These are phyloP conservation scores for Antheraea assamensis DNA, from an alignment of 2,888 invertebrate genomes.

Conservation along the genomic window DNA sequence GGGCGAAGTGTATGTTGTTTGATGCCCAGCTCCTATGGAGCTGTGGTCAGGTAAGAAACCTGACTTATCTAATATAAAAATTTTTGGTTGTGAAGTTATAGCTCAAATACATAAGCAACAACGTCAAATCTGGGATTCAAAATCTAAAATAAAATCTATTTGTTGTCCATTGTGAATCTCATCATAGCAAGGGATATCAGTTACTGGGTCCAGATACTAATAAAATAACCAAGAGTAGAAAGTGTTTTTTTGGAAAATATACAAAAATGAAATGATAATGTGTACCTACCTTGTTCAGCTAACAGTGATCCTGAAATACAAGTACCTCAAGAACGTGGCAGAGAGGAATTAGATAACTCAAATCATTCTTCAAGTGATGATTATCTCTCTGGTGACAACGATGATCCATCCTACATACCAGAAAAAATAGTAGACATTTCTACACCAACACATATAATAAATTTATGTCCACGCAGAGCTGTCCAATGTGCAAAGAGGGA, in stretches of 20 bases:
- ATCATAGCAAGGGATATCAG: too few relatives aligned
- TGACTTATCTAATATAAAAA: slow-evolving; percentile 17
- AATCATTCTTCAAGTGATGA: slow-evolving; percentile 13
- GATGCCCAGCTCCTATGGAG: slow-evolving; percentile 20
- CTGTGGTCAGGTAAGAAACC: slow-evolving; percentile 22
- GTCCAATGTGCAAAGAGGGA: too few relatives aligned
- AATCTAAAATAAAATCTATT: too few relatives aligned
- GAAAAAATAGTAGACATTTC: slow-evolving; percentile 14
- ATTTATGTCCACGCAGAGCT: slow-evolving; percentile 24
- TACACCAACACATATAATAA: slow-evolving; percentile 28
- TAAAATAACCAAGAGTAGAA: slow-evolving; percentile 27
- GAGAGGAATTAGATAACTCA: not conserved
- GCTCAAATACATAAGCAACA: slow-evolving; percentile 21
- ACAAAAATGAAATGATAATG: slow-evolving; percentile 5
- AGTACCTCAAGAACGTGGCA: not conserved
- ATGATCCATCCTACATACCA: slow-evolving; percentile 25
- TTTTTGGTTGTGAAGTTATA: slow-evolving; percentile 24
- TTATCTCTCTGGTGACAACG: slow-evolving; percentile 23
- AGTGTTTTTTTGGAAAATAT: slow-evolving; percentile 27
- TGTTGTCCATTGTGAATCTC: too few relatives aligned
- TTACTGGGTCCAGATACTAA: too few relatives aligned
- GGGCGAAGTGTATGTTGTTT: too few relatives aligned
- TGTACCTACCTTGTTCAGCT: slow-evolving; percentile 5
- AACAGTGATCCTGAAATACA: not conserved
- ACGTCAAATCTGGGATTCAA: slow-evolving; percentile 14